These are phyloP conservation scores for Asarcornis scutulata DNA, from an alignment of 2,113 vertebrate species.

Conservation along the genomic window DNA sequence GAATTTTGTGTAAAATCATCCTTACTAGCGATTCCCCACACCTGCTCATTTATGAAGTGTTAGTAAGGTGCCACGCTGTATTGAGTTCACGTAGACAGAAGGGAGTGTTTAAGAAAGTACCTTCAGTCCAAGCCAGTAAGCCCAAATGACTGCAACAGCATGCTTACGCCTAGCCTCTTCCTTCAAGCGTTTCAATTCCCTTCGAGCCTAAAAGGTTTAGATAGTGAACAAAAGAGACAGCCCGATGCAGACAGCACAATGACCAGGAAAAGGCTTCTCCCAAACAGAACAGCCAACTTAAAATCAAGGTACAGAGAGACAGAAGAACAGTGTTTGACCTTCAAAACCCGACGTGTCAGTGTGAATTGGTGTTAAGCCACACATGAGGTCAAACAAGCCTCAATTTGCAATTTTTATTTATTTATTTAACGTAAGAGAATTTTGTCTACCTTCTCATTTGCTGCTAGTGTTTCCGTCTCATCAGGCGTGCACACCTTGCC, in stretches of 20 bases:
- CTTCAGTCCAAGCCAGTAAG: constrained; percentile 99
- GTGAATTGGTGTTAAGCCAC: not conserved
- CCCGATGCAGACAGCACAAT: constrained; percentile 74
- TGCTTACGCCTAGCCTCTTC: constrained; percentile 97
- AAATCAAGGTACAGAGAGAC: not conserved
- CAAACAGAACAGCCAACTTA: constrained; percentile 46
- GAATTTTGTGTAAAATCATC: not conserved
- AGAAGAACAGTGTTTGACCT: not conserved
- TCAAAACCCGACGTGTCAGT: not conserved
- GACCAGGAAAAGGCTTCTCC: constrained; percentile 59
- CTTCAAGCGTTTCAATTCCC: constrained; percentile 97
- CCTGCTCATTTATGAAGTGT: constrained; percentile 32
- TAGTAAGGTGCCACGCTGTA: constrained; percentile 69
- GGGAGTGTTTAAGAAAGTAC: constrained; percentile 80
- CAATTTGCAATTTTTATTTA: not conserved
- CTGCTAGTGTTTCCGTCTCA: not conserved
- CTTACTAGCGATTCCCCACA: constrained; percentile 1
- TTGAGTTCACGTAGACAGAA: constrained; percentile 28
- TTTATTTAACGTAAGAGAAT: not conserved
- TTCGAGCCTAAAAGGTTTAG: constrained; percentile 93
- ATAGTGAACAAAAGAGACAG: constrained; percentile 81
- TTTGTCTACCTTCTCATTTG: not conserved
- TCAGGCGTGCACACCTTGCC: not conserved
- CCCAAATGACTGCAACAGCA: constrained; percentile 99
- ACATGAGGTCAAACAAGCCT: not conserved